Conservation (phyloP, 1,140 invertebrate genomes). For the Potamilus streckersoni region DNA sequence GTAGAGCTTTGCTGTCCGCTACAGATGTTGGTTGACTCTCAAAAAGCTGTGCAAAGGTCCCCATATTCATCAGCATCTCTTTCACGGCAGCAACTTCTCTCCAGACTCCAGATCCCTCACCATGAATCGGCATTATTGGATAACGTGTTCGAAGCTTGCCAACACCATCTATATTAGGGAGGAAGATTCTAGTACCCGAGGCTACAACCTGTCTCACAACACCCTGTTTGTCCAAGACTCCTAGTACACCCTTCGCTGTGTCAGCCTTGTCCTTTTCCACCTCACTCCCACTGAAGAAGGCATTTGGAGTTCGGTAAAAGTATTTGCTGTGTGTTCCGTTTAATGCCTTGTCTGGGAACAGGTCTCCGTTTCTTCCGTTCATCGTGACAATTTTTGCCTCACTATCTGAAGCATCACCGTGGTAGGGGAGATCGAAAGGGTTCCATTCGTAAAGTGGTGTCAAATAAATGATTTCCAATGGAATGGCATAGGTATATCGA, state of each 20-base stretch:
- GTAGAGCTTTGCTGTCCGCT: background rate
- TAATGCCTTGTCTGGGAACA: conserved; percentile 36
- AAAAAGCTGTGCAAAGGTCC: conserved; percentile 28
- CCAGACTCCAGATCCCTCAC: conserved; percentile 42
- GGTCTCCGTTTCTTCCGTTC: conserved; percentile 35
- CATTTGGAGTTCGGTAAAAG: conserved; percentile 51
- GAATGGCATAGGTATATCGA: conserved; percentile 43
- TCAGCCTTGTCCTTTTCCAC: conserved; percentile 38
- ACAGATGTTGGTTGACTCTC: conserved; percentile 29
- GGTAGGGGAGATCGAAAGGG: conserved; percentile 31
- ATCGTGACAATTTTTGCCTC: conserved; percentile 5
- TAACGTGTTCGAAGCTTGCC: conserved; percentile 48
- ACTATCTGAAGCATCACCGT: background rate
- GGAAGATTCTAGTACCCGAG: conserved; percentile 40
- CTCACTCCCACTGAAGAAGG: conserved; percentile 40
- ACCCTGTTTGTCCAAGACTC: conserved; percentile 39
- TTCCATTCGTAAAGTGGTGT: conserved; percentile 46
- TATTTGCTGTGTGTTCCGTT: conserved; percentile 42
- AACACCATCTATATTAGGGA: conserved; percentile 46
- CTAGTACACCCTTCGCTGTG: conserved; percentile 40
- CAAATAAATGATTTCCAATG: conserved; percentile 46
- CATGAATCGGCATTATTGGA: conserved; percentile 54
- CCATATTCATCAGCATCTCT: conserved; percentile 49
- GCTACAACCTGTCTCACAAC: conserved; percentile 29
- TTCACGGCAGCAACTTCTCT: conserved; percentile 51